Evolutionary conservation across 1,140 invertebrate genomes (phyloP), one percentile per base, ranked within the genome.

Genomic region (Solenopsis invicta): DNA sequence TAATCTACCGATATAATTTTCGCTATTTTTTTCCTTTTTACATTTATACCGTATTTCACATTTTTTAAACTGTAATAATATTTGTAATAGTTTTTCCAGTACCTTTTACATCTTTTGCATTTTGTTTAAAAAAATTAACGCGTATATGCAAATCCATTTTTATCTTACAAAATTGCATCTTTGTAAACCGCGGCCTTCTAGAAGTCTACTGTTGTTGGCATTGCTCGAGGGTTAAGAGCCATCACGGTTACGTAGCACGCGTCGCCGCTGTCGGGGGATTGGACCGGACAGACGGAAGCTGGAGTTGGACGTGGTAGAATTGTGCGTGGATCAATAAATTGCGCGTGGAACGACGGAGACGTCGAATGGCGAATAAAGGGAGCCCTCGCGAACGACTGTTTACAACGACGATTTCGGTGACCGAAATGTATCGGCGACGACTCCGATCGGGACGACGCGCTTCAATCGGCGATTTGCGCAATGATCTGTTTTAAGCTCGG

Each of bases 301-400:
- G 61, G 69, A 90, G 89, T 88, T 74, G 59, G 81, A 37, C 71
- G 76, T 86, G 75, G 69, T 85, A 54, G 86, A 90, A 90, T 90
- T 90, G 94, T 94, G 94, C 94, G 94, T 94, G 94, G 94, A 95
- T 95, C 94, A 95, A 95, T 95, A 95, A 95, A 95, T 95, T 93
- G 93, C 94, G 92, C 93, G 93, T 94, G 92, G 91, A 94, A 93
- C 90, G 91, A 81, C 90, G 84, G 89, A 92, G 91, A 93, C 88
- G 90, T 89, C 84, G 89, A 92, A 86, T 88, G 90, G 89, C 87
- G 92, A 92, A 93, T 92, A 94, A 93, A 93, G 90, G 92, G 89
- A 92, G 90, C 16, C 16, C 90, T 88, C 91, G 90, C 82, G 21
- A 34, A 48, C 16, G 69, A 76, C 52, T 16, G 29, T 41, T 41